Evolutionary conservation across 2,888 invertebrate species (phyloP).

Genomic region (Didymodactylos carnosus): DNA sequence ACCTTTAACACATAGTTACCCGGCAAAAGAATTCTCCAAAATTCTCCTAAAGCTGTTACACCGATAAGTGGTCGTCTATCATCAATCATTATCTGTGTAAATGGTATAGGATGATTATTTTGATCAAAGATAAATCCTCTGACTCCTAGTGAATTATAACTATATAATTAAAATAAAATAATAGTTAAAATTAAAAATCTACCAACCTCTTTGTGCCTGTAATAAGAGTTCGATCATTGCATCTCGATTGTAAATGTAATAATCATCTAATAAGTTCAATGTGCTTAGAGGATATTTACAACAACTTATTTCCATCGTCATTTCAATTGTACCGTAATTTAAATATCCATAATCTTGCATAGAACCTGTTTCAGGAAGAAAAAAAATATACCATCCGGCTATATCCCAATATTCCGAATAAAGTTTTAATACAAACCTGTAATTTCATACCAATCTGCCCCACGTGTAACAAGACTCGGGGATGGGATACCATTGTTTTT

Average conservation of each 20-base stretch:
- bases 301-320: slow-evolving; percentile 78
- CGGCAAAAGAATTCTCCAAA: background rate
- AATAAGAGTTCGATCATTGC: slow-evolving; percentile 31
- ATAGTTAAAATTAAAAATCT: background rate
- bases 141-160: background rate
- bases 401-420: too few relatives aligned
- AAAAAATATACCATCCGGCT: too few relatives aligned
- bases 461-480: background rate
- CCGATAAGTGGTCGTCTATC: background rate
- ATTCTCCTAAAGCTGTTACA: background rate
- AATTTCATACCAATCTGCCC: background rate
- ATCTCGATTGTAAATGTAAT: slow-evolving; percentile 70
- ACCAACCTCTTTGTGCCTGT: slow-evolving; percentile 33
- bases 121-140: background rate
- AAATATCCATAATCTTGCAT: slow-evolving; percentile 88
- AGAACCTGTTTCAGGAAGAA: slow-evolving; percentile 48
- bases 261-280: slow-evolving; percentile 53
- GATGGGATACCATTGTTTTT: background rate
- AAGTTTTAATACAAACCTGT: too few relatives aligned
- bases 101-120: background rate
- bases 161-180: background rate
- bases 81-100: background rate
- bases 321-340: slow-evolving; percentile 76
- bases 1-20: background rate
- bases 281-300: slow-evolving; percentile 83